Percentiles rank a stretch among this genome's conserved stretches.
These are phyloP conservation scores for Empidonax traillii DNA, from an alignment of 2,113 vertebrate genomes.

Conservation along the genomic window DNA sequence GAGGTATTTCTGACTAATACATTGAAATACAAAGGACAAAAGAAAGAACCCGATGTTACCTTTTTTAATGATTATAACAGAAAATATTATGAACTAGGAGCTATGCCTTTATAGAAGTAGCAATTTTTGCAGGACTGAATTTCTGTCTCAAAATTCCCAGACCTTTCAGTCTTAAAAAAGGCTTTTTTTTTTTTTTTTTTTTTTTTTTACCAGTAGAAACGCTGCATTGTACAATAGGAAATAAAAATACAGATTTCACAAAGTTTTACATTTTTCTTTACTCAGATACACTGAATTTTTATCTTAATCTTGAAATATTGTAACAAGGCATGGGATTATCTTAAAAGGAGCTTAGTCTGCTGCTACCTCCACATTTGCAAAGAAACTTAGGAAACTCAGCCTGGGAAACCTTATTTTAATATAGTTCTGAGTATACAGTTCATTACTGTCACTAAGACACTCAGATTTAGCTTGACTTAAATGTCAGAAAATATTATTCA, in stretches of 20 bases:
- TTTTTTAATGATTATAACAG: background rate
- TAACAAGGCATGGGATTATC: background rate
- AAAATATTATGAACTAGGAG: background rate
- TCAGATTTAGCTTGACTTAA: constrained; percentile 59
- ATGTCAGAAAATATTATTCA: constrained; percentile 74
- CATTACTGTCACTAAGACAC: constrained; percentile 41
- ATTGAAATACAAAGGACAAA: background rate
- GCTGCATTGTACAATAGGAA: background rate
- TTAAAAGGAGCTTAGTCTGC: background rate
- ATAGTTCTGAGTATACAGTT: constrained; percentile 43
- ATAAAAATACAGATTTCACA: background rate
- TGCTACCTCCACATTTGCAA: background rate
- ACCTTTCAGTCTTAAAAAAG: background rate
- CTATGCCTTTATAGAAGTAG: background rate
- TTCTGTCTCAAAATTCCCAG: background rate
- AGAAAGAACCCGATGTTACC: background rate
- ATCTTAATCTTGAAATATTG: background rate
- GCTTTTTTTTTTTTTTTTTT: background rate
- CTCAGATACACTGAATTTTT: background rate
- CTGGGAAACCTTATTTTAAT: constrained; percentile 47
- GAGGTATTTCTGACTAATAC: background rate
- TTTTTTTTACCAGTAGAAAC: no score
- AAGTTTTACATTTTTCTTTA: background rate
- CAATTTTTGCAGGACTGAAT: background rate
- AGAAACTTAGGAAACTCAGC: background rate